phyloP scores from a whole-genome alignment of 2,113 vertebrate genomes.

The Balaeniceps rex region DNA sequence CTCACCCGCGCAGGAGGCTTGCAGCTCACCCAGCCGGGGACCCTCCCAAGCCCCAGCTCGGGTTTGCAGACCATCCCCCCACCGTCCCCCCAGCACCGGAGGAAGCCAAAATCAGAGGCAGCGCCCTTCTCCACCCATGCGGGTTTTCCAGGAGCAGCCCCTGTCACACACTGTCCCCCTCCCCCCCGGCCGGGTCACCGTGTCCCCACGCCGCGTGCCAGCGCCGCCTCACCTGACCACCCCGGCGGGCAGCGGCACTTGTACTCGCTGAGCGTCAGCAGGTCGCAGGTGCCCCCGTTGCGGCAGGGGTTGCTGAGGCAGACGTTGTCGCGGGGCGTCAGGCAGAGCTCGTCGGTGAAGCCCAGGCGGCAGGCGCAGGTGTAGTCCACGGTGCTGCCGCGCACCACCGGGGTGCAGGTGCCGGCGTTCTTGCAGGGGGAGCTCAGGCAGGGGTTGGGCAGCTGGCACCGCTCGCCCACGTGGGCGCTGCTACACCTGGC shows the following conservation, averaged over 20 bases:
- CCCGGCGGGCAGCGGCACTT: constrained; percentile 90
- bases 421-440: constrained; percentile 83
- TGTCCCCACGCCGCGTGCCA: fast-evolving
- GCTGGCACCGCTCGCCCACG: constrained; percentile 83
- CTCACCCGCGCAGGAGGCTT: fast-evolving
- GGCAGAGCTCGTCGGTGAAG: constrained; percentile 82
- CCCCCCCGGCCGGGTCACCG: fast-evolving
- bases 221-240: constrained; percentile 85
- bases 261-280: constrained; percentile 77
- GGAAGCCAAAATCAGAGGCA: background rate
- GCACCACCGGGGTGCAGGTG: constrained; percentile 70
- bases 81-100: background rate
- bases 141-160: background rate
- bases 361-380: constrained; percentile 82
- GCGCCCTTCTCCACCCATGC: background rate
- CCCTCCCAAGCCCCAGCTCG: fast-evolving
- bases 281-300: constrained; percentile 90
- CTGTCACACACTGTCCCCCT: fast-evolving
- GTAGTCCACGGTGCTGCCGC: constrained; percentile 69
- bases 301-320: constrained; percentile 86
- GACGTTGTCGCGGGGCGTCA: constrained; percentile 76
- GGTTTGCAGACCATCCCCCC: background rate
- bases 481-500: constrained; percentile 79
- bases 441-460: constrained; percentile 81
- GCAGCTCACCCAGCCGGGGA: background rate